Base-by-base conservation (phyloP, 2,113 vertebrate genomes). In the Cariama cristata region DNA sequence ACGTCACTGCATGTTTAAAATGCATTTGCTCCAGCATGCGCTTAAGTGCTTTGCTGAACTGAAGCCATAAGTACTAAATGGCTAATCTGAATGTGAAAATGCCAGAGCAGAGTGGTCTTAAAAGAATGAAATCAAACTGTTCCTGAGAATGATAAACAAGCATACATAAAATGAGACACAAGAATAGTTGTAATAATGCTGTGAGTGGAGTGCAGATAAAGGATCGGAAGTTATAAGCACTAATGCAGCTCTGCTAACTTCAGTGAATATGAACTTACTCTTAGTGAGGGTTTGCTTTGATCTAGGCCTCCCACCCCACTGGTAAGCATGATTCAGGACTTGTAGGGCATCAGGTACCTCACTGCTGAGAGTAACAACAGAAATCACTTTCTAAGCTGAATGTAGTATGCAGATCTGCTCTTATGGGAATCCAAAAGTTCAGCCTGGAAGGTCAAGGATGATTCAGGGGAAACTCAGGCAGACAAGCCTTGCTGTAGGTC, bases 21-120 rank as follows among this genome's bases (percentile, higher is more conserved):
- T 82, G 45, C 77, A 83, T 88, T 90, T 79, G 24, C 63, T 96
- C 73, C 79, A 93, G 45, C 33, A 6, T 49, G 52, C 0, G 0
- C 30, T 92, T 90, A 93, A 97, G 85, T 93, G 75, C 76, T 95
- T 71, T 95, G 72, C 88, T 96, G 91, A 96, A 96, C 86, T 59
- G 72, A 92, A 91, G 93, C 90, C 53, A 45, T 82, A 63, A 79
- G 62, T 75, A 64, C 80, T 93, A 90, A 91, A 90, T 82, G 77
- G 77, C 59, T 88, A 82, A 94, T 76, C 63, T 50, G 77, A 95
- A 92, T 58, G 59, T 66, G 53, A 93, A 72, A 93, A 90, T 79
- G 85, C 58, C 74, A 93, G 80, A 77, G 58, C 42, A 90, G 50
- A 85, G 66, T 66, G 53, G 53, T 79, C 58, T 73, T 85, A 76